Evolutionary conservation across 2,113 vertebrate species (phyloP).

Genomic region (Zosterops hypoxanthus): DNA sequence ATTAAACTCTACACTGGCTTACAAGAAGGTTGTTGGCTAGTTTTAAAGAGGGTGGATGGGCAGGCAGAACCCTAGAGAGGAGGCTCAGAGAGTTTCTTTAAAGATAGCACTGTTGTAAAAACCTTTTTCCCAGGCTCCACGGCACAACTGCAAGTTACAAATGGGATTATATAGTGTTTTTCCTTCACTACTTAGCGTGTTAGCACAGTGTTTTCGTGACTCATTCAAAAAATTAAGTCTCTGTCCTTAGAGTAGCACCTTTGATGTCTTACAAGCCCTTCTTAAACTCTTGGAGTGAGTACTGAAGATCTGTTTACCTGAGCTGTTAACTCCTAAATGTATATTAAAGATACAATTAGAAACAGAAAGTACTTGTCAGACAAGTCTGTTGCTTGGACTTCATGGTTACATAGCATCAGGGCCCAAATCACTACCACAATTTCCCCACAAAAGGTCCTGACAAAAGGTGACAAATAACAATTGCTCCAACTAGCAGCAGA

Average conservation of each 20-base stretch:
- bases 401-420: not conserved
- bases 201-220: not conserved
- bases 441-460: not conserved
- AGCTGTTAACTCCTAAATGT: not conserved
- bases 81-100: not conserved
- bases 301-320: not conserved
- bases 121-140: not conserved
- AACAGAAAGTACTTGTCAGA: not conserved
- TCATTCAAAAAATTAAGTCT: conserved; percentile 13
- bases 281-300: not conserved
- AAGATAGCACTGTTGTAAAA: not conserved
- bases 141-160: not conserved
- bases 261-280: not conserved
- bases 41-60: not conserved
- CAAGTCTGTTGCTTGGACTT: not conserved
- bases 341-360: not conserved
- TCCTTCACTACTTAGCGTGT: not conserved
- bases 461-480: not conserved
- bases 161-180: not conserved
- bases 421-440: not conserved
- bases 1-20: not conserved
- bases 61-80: not conserved
- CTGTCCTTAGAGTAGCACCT: not conserved
- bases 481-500: not conserved
- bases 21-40: not conserved